Evolutionary conservation across 2,888 invertebrate genomes (phyloP), one percentile per base, ranked within the genome.

Genomic region (Ypsolopha sequella): DNA sequence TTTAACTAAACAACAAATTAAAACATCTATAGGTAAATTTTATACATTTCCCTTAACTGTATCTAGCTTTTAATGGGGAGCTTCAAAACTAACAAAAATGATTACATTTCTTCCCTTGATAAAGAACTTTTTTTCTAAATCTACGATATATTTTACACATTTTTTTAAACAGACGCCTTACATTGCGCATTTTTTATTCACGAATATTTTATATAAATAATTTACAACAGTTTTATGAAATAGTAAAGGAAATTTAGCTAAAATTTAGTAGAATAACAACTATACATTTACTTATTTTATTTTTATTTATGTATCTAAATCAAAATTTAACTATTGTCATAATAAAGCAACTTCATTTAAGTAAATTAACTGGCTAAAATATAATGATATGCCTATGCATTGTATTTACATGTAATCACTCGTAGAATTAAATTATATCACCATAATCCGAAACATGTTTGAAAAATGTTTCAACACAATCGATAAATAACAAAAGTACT

Each of bases 151-250:
- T 45, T 43, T 41, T 46, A 38, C 36, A 52, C 50, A 50, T 34
- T 33, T 51, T 36, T 33, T 14, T 34, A 39, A 48, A 48, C 48
- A 39, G 33, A 24, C 41, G 48, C 48, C 39, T 10, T 48, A 48
- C 33, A 48, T 8, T 41, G 48, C 48, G 41, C 13, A 7, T 33
- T n/a, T 41, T 45, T 33, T 39, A 24, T 7, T 33, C 10, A 39
- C 9, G 33, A 48, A 48, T 48, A 48, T 74, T 75, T 72, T 51
- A 50, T 72, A 70, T 81, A 78, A 80, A 81, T 76, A 81, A 76
- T 76, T 74, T 73, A 80, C 76, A 82, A 82, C 80, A 81, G 76
- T 69, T 67, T 72, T 60, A 66, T 63, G 71, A 74, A 73, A 76
- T 63, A 39, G 9, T 39, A 7, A 43, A 43, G 43, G 7, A 43